Base-by-base conservation (phyloP, 2,797 vertebrate genomes). In the Tauraco hartlaubi region DNA sequence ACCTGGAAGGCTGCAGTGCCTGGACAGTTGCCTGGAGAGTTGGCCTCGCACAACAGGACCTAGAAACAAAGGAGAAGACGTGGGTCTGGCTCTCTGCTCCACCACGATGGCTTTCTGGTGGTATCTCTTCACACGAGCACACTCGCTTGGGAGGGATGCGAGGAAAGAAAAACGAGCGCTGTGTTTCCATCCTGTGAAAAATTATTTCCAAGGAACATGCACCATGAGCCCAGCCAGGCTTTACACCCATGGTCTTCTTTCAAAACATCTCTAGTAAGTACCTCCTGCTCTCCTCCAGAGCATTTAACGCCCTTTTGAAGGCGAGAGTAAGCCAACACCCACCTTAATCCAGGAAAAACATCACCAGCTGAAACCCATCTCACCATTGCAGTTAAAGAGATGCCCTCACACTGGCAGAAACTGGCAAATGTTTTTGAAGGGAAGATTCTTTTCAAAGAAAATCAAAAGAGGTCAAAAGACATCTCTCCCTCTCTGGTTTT, bases 1-100 rank as follows among this genome's bases (percentile, higher is more conserved):
- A 97, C 96, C 97, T 97, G 96, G 92, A 37, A 95, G 74, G 85
- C 75, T 92, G 84, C 81, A 86, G 68, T 96, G 96, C 78, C 85
- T 86, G 61, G 91, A 79, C 12, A 90, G 85, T 55, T 96, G 91
- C 74, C 88, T 48, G 68, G 77, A 94, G 58, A 85, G 76, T 1
- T 92, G 95, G 63, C 79, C 94, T 90, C 25, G 72, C 8, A 31
- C 56, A 9, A 39, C 19, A 1, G 95, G 85, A 97, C 96, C 97
- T 97, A 43, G 51, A 37, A 92, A 66, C 9, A 73, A 51, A 94
- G 67, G 28, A 92, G 37, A 95, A 48, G 29, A 28, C 21, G 55
- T 86, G 89, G 61, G 28, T 59, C 48, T 67, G 77, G 33, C 29
- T 54, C 31, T 41, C 5, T 0, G 5, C 69, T 76, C 64, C 78